Evolutionary conservation across 2,797 vertebrate genomes (phyloP).

Genomic region (Capromys pilorides): DNA sequence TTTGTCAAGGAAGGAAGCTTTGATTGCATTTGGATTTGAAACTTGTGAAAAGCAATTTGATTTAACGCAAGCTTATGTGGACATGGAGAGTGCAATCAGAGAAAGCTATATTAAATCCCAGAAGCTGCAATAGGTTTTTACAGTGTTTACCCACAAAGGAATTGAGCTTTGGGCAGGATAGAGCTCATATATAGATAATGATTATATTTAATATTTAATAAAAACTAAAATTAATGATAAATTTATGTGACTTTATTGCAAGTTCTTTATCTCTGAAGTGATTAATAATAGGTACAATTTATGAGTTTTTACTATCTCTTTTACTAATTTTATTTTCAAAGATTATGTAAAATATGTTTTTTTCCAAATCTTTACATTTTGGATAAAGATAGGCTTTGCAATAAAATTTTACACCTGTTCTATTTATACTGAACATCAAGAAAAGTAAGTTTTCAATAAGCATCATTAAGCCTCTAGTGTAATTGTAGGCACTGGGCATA

Average conservation of each 20-base stretch:
- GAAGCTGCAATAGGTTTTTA: not conserved
- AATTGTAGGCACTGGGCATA: not conserved
- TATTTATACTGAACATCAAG: not conserved
- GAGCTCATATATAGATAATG: not conserved
- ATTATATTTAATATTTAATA: not conserved
- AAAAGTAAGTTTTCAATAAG: not conserved
- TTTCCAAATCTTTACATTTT: not conserved
- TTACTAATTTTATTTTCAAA: not conserved
- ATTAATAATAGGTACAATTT: not conserved
- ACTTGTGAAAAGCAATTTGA: slow-evolving; percentile 22
- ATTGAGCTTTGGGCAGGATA: not conserved
- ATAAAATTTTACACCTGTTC: not conserved
- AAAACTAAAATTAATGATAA: slow-evolving; percentile 5
- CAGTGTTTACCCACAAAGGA: not conserved
- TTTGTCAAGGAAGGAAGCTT: not conserved
- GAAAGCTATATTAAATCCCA: not conserved
- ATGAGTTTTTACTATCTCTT: not conserved
- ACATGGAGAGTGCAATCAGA: not conserved
- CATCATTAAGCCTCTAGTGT: not conserved
- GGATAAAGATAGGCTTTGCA: not conserved
- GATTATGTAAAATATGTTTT: not conserved
- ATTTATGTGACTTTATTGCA: not conserved
- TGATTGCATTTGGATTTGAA: slow-evolving; percentile 14
- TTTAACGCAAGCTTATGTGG: slow-evolving; percentile 18
- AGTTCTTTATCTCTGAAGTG: slow-evolving; percentile 2